Evolutionary conservation across 2,113 vertebrate species (phyloP).

Genomic region (Daphoenositta chrysoptera): DNA sequence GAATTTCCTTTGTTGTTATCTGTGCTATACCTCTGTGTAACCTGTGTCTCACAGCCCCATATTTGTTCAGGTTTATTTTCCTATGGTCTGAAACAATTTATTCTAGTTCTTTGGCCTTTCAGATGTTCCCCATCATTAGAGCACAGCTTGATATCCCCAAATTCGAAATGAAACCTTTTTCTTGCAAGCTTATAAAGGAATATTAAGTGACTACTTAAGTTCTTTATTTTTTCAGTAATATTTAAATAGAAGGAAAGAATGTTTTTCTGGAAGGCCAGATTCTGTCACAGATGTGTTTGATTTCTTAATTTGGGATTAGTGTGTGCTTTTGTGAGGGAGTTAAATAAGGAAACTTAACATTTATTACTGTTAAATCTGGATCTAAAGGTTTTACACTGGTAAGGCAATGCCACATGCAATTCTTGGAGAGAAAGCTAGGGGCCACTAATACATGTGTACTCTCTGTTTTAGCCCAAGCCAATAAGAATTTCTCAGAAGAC

Average conservation of each 20-base stretch:
- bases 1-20: neutral
- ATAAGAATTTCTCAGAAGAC: slow-evolving; percentile 87
- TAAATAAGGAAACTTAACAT: neutral
- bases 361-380: neutral
- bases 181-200: neutral
- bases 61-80: neutral
- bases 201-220: neutral
- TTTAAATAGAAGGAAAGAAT: neutral
- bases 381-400: neutral
- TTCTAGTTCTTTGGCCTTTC: neutral
- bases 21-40: neutral
- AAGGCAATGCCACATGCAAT: neutral
- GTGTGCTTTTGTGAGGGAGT: neutral
- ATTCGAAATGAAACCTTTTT: neutral
- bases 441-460: neutral
- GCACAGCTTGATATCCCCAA: neutral
- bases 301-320: neutral
- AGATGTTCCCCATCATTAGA: neutral
- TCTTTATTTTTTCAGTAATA: neutral
- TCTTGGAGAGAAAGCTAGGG: neutral
- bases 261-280: neutral
- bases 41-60: neutral
- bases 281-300: neutral
- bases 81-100: neutral
- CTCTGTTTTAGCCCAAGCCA: slow-evolving; percentile 74